Evolutionary conservation across 2,113 vertebrate species (phyloP).

Genomic region (Corythornis cristatus): DNA sequence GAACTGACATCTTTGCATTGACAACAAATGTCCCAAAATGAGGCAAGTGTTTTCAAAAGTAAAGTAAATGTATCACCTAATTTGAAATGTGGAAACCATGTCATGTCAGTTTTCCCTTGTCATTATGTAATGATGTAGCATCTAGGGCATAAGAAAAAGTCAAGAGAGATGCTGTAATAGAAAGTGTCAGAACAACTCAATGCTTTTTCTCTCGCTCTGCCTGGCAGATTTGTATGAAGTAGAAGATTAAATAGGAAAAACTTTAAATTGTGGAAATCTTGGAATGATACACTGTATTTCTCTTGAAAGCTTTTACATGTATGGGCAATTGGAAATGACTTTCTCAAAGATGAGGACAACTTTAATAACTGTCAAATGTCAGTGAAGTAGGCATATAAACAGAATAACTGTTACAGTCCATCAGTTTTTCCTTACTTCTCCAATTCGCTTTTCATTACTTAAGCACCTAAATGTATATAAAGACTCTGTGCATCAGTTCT

Average conservation of each 20-base stretch:
- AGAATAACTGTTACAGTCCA: slow-evolving; percentile 55
- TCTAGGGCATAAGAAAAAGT: not conserved
- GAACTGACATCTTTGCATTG: not conserved
- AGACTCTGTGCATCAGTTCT: not conserved
- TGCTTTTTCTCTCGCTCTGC: not conserved
- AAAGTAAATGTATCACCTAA: not conserved
- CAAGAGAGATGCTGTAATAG: not conserved
- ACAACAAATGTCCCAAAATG: not conserved
- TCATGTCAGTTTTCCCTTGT: not conserved
- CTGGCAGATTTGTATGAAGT: slow-evolving; percentile 15
- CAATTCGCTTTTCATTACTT: not conserved
- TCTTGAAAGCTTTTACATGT: slow-evolving; percentile 53
- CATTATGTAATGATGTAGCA: slow-evolving; percentile 18
- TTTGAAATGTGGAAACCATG: not conserved
- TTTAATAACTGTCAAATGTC: slow-evolving; percentile 54
- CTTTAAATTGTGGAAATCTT: not conserved
- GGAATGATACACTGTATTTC: not conserved
- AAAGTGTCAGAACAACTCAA: slow-evolving; percentile 15
- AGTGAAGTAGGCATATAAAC: slow-evolving; percentile 26
- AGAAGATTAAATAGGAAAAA: slow-evolving; percentile 37
- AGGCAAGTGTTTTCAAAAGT: not conserved
- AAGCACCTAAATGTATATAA: not conserved
- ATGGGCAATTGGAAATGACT: slow-evolving; percentile 55
- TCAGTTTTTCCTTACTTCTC: slow-evolving; percentile 40
- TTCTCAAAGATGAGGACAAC: slow-evolving; percentile 38